Evolutionary conservation across 2,888 invertebrate genomes (phyloP), one percentile per base, ranked within the genome.

Genomic region (Plebejus melissa): DNA sequence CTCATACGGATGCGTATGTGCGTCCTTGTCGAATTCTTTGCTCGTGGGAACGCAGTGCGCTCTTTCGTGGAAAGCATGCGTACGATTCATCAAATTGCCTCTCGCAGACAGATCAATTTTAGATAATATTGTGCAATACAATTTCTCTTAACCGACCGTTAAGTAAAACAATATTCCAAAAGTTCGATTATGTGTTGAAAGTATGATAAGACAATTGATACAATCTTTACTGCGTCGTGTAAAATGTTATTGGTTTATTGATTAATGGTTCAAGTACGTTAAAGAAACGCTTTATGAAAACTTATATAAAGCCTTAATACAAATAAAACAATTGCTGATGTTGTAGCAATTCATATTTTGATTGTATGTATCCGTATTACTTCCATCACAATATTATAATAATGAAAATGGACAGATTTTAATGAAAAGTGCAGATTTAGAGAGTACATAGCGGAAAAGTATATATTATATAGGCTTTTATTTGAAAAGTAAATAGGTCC

Each of bases 31-130:
- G 83, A 88, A 87, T 88, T 86, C 87, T 82, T 16, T 83, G 84
- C 86, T 86, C 91, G 92, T 92, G 93, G 91, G 93, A 93, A 92
- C 85, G 83, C 83, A 89, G 88, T 87, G 88, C 84, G 78, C 84
- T 83, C 79, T 82, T 91, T 93, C 91, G 88, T 81, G 90, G 92
- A 91, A 92, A 86, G 84, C 84, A 84, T 84, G 82, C 86, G 80
- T 81, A 86, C 87, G 86, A 87, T 89, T 86, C 86, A 90, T 90
- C 89, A 90, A 89, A 89, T 86, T 84, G 82, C 82, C 86, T 83
- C 84, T 82, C 83, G 82, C 77, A 74, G 77, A 81, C 86, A 86
- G 79, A 78, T 78, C 78, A 77, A 77, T 69, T 72, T 72, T 72
- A 72, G 72, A 72, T 72, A 72, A 72, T 32, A 72, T 72, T 72